Evolutionary conservation across 2,113 vertebrate species (phyloP).

Genomic region (Petromus typicus): DNA sequence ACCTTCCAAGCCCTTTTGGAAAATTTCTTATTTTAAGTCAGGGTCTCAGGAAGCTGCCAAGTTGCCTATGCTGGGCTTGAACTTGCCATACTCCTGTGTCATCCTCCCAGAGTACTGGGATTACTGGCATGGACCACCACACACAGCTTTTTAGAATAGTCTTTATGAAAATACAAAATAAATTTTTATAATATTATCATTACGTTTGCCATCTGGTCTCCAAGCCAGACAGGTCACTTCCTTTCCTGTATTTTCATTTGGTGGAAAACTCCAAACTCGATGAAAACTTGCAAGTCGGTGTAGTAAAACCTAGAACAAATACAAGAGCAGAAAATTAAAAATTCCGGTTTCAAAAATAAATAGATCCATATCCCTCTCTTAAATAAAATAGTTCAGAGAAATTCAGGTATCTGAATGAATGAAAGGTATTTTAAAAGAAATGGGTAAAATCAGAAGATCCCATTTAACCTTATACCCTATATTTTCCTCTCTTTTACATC

Average conservation of each 20-base stretch:
- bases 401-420: not conserved
- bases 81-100: not conserved
- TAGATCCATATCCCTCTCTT: not conserved
- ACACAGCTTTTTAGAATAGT: not conserved
- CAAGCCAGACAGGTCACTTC: conserved; percentile 97
- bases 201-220: conserved; percentile 99
- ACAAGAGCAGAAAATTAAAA: conserved; percentile 12
- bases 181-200: conserved; percentile 69
- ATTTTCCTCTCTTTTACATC: conserved; percentile 13
- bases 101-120: not conserved
- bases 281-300: conserved; percentile 97
- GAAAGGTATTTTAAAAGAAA: conserved; percentile 41
- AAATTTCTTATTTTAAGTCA: not conserved
- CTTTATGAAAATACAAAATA: conserved; percentile 22
- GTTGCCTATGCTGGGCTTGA: not conserved
- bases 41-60: not conserved
- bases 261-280: conserved; percentile 96
- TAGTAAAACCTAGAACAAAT: conserved; percentile 91
- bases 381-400: not conserved
- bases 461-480: not conserved
- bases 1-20: no score
- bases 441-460: not conserved
- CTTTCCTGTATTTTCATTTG: conserved; percentile 96
- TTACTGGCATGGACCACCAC: not conserved
- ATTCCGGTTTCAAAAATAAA: conserved; percentile 42